Conservation (phyloP, 2,113 vertebrate species). For the Mandrillus leucophaeus region DNA sequence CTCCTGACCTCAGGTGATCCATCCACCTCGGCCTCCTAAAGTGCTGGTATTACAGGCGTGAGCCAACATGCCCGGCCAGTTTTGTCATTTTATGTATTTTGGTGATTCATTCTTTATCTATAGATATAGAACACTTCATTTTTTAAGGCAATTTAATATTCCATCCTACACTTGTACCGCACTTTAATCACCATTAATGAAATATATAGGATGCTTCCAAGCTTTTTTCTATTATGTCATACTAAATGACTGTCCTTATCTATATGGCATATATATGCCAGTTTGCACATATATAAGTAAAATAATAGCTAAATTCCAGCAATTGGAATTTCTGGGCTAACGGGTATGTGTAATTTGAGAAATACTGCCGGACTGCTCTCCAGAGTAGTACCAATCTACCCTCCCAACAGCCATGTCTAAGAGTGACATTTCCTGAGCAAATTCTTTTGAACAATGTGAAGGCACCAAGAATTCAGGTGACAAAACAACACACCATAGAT, state of each 20-base stretch:
- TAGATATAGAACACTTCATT: not conserved
- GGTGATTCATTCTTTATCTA: not conserved
- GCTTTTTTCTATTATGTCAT: not conserved
- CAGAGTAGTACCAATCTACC: not conserved
- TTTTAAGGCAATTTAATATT: constrained; percentile 25
- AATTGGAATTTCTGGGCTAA: not conserved
- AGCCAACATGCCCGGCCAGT: not conserved
- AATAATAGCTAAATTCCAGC: not conserved
- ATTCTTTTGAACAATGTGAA: not conserved
- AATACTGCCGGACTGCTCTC: not conserved
- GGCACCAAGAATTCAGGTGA: not conserved
- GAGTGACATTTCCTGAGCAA: not conserved
- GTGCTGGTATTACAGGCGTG: no score
- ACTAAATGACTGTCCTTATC: not conserved
- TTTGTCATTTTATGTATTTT: not conserved
- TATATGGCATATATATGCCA: not conserved
- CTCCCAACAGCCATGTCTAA: not conserved
- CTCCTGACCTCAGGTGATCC: no score
- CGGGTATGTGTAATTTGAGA: not conserved
- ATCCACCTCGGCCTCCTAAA: no score
- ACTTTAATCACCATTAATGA: not conserved
- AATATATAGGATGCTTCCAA: not conserved
- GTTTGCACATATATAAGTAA: not conserved
- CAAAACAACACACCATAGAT: not conserved
- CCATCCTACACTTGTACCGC: not conserved